phyloP scores from a whole-genome alignment of 2,113 vertebrate species.

The Sisor rabdophorus region DNA sequence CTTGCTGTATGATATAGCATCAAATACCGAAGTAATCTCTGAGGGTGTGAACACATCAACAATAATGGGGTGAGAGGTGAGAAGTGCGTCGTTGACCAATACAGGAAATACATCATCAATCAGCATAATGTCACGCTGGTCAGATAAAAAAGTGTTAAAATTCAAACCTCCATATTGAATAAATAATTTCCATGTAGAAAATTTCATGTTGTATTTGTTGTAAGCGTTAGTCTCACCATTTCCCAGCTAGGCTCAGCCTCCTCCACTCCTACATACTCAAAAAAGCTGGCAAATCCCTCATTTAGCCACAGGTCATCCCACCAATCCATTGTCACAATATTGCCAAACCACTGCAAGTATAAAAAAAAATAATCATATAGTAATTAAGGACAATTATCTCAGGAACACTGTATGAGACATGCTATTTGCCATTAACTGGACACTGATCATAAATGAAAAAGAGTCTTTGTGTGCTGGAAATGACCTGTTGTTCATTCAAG shows the following conservation, averaged over 20 bases:
- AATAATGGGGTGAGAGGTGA: constrained; percentile 90
- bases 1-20: constrained; percentile 95
- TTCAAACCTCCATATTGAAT: neutral
- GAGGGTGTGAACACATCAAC: constrained; percentile 79
- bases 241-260: constrained; percentile 73
- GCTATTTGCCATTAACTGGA: neutral
- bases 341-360: constrained; percentile 91
- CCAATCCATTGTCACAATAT: constrained; percentile 97
- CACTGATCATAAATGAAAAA: neutral
- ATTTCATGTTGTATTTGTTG: neutral
- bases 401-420: neutral
- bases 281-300: constrained; percentile 95
- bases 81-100: constrained; percentile 83
- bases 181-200: neutral
- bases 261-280: constrained; percentile 85
- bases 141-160: neutral
- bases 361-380: neutral
- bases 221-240: constrained; percentile 75
- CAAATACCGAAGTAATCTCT: constrained; percentile 98
- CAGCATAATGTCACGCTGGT: constrained; percentile 86
- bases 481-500: neutral
- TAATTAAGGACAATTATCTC: neutral
- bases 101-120: constrained; percentile 85
- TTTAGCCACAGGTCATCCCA: constrained; percentile 98
- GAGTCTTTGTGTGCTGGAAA: neutral